These are phyloP conservation scores for Muscicapa comitata DNA, from an alignment of 2,797 vertebrate species.

Conservation along the genomic window DNA sequence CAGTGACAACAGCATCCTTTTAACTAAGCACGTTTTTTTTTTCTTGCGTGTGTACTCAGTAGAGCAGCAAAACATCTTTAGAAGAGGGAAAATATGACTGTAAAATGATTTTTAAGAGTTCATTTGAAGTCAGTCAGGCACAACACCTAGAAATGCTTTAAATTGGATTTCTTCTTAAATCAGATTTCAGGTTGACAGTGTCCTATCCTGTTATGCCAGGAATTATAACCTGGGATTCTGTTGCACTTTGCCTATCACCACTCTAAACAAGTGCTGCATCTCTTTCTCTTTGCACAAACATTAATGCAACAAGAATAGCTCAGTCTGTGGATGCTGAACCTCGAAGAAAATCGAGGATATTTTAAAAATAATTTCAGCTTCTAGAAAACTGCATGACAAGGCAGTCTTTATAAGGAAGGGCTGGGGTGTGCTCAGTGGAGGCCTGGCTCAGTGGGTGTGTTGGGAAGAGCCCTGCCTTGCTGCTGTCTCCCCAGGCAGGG, in stretches of 20 bases:
- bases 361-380: neutral
- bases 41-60: neutral
- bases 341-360: neutral
- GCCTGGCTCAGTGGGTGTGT: accelerated
- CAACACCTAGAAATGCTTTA: conserved; percentile 19
- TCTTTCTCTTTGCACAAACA: neutral
- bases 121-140: conserved; percentile 19
- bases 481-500: neutral
- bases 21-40: neutral
- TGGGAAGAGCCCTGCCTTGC: neutral
- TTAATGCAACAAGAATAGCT: neutral
- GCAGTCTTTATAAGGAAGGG: neutral
- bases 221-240: neutral
- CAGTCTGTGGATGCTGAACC: neutral
- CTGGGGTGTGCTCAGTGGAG: neutral
- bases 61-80: neutral
- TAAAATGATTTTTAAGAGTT: conserved; percentile 34
- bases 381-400: neutral
- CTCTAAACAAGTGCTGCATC: neutral
- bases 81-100: neutral
- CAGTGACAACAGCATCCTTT: neutral
- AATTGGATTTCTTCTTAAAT: neutral
- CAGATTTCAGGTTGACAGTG: conserved; percentile 1
- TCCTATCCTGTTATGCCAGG: neutral
- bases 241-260: neutral